Evolutionary conservation across 2,113 vertebrate genomes (phyloP), one percentile per base, ranked within the genome.

Genomic region (Tragelaphus scriptus): DNA sequence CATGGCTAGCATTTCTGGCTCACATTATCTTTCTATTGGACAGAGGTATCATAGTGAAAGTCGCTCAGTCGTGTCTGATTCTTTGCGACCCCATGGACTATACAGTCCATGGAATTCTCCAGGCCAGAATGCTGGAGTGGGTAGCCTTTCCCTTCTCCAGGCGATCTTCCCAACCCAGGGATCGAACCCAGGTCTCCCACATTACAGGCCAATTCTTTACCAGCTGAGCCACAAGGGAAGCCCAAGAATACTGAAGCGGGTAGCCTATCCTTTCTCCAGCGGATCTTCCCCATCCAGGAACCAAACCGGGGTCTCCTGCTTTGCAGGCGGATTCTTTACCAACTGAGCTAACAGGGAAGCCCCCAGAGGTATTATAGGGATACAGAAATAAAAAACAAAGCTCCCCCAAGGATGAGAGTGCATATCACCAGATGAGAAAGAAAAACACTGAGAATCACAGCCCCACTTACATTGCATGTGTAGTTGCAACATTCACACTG

Each of bases 271-370:
- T n/a, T 71, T 71, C 19, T 71, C n/a, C 19, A 71, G 68, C 1
- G 0, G 19, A 40, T 6, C 68, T 40, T 71, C 19, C 68, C 4
- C 3, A 12, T 4, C 68, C n/a, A 71, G n/a, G 68, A 40, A 40
- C 6, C 9, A 6, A 71, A 71, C 65, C 0, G 0, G n/a, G 19
- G 17, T 71, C n/a, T 71, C n/a, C 65, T 36, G n/a, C 17, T 36
- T 71, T 71, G n/a, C 17, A 71, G n/a, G 65, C 19, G 2, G n/a
- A 71, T 71, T 71, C 68, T 40, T 40, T 40, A 40, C n/a, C 68
- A 71, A 71, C 19, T 71, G 68, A 71, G n/a, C 2, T 40, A 40
- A 40, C n/a, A 40, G n/a, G n/a, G n/a, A 23, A 40, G 68, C 21
- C 68, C 19, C 68, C 19, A 71, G 68, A 71, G 19, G n/a, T 40